Base-by-base conservation (phyloP, 1,140 invertebrate genomes). In the Sitodiplosis mosellana region DNA sequence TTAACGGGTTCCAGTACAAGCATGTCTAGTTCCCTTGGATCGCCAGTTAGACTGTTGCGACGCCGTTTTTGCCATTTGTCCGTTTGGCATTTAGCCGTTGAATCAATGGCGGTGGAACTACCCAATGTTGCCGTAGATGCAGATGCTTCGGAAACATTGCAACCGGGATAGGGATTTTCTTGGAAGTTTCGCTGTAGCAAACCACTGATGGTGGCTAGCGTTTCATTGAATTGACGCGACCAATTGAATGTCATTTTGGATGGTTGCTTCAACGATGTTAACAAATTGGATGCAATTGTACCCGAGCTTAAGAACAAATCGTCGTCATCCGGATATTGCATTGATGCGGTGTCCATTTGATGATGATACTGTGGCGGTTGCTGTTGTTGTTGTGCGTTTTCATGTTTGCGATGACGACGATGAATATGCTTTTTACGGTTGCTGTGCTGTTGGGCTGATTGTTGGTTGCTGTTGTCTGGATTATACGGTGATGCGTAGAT, bases 11-110 rank as follows among this genome's bases (percentile, higher is more conserved):
- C 60, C 38, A 64, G 47, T 21, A 64, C 61, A 21, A 64, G 53
- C 47, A 64, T 61, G 46, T 64, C 61, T 41, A 64, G 50, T 42
- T 64, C 61, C 45, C 61, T 64, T 38, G 59, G 59, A 50, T 64
- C 61, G 6, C 59, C 58, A 7, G 61, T 58, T 50, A 61, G 61
- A 51, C 61, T 63, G 48, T 59, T 63, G n/a, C 61, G 54, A 40
- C 60, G 54, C 21, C 60, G 54, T 40, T 40, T 40, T 15, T 40
- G 14, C 37, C 37, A n/a, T 6, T 15, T 40, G 5, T 14, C 15
- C 5, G 3, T 38, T n/a, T n/a, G n/a, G n/a, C n/a, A n/a, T n/a
- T 17, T 38, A 12, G 12, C 15, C 12, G 5, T 38, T 38, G 15
- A 38, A 38, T 17, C 36, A n/a, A 8, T 34, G 7, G 33, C 14